Evolutionary conservation across 2,113 vertebrate genomes (phyloP).

Genomic region (Semnopithecus entellus): DNA sequence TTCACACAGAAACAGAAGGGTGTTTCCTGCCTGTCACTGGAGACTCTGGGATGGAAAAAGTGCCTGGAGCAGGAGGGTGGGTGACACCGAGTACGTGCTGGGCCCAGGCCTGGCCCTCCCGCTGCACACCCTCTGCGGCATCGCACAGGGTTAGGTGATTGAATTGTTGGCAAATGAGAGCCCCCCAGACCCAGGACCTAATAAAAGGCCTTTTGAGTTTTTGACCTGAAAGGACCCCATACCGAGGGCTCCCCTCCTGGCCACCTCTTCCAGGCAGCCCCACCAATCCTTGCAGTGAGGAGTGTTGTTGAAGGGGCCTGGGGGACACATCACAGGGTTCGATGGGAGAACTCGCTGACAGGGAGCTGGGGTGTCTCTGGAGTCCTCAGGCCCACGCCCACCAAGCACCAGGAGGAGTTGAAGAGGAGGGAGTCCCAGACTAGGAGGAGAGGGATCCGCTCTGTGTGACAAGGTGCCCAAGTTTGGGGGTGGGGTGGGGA

Average conservation of each 20-base stretch:
- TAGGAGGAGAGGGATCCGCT: neutral
- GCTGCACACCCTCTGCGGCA: neutral
- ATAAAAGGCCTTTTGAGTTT: constrained; percentile 60
- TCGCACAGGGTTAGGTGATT: neutral
- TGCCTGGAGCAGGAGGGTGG: neutral
- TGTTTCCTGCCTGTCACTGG: neutral
- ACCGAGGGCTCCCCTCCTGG: too few species aligned
- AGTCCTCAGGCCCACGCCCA: neutral
- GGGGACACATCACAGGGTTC: neutral
- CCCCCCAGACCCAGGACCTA: neutral
- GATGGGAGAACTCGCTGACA: neutral
- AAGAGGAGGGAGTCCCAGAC: neutral
- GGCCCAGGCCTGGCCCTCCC: neutral
- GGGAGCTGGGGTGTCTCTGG: neutral
- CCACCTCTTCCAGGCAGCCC: neutral
- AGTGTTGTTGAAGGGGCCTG: too few species aligned
- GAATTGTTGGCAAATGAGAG: constrained; percentile 51
- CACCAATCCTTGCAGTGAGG: too few species aligned
- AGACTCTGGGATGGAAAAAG: neutral
- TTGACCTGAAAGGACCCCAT: constrained; percentile 1
- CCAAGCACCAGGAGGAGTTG: neutral
- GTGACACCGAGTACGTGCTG: neutral
- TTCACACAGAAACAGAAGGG: neutral
- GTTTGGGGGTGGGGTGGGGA: too few species aligned
- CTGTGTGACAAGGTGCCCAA: neutral